A percentile compares a stretch with the other conserved stretches of the same genome.
Evolutionary conservation across 2,113 vertebrate species (phyloP).

Genomic region (Sclerurus mexicanus): DNA sequence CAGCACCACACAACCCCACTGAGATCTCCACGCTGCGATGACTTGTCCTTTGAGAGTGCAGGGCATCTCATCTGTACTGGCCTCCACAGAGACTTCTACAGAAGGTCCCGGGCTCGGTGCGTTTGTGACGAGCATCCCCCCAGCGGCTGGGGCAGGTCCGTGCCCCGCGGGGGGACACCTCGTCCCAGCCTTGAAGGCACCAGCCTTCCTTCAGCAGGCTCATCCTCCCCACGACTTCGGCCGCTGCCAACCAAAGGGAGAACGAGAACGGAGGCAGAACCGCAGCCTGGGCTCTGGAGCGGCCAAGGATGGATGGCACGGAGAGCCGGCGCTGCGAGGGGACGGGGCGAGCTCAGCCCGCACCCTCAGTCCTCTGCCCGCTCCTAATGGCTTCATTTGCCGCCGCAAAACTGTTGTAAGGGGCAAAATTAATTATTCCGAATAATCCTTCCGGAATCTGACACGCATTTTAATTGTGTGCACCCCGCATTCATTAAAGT

Average conservation of each 20-base stretch:
- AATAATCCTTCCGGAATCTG: conserved; percentile 39
- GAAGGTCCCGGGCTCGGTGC: not conserved
- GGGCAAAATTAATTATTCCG: conserved; percentile 54
- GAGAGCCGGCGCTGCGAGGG: not conserved
- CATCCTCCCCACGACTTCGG: not conserved
- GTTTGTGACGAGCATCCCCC: fast-evolving
- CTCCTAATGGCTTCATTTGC: conserved; percentile 47
- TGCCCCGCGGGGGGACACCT: not conserved
- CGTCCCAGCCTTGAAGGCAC: not conserved
- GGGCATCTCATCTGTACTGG: not conserved
- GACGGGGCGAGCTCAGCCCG: not conserved
- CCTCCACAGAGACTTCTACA: not conserved
- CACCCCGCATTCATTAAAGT: conserved; percentile 56
- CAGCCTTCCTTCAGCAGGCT: not conserved
- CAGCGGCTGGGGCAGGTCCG: fast-evolving
- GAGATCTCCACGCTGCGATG: not conserved
- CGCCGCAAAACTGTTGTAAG: conserved; percentile 46
- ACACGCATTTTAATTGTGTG: conserved; percentile 44
- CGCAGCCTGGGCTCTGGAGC: not conserved
- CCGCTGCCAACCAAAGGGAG: not conserved
- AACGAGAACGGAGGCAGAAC: not conserved
- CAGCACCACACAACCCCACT: not conserved
- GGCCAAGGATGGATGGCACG: conserved; percentile 38
- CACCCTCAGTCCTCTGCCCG: not conserved
- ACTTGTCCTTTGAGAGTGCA: not conserved